phyloP scores from a whole-genome alignment of 2,797 vertebrate genomes.

The Chromis chromis region DNA sequence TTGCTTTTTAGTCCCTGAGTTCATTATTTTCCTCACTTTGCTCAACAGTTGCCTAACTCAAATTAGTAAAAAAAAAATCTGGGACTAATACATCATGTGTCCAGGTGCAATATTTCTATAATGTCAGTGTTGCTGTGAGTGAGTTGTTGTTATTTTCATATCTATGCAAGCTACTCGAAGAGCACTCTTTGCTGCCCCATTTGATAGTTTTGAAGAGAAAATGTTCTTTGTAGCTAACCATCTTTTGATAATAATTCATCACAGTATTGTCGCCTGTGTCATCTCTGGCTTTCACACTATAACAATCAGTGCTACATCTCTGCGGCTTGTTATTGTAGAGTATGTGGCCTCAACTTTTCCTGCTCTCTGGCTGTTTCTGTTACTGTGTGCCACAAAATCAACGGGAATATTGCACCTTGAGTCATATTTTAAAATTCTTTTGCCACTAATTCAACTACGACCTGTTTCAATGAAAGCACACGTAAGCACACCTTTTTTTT shows the following conservation, averaged over 20 bases:
- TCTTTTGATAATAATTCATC: conserved; percentile 39
- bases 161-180: conserved; percentile 49
- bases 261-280: conserved; percentile 57
- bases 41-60: conserved; percentile 47
- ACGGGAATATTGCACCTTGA: conserved; percentile 84
- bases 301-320: conserved; percentile 69
- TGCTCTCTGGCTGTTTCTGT: conserved; percentile 66
- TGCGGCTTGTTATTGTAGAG: conserved; percentile 71
- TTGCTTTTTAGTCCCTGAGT: conserved; percentile 54
- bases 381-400: conserved; percentile 64
- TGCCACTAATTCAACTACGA: conserved; percentile 30
- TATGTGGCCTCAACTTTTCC: conserved; percentile 60
- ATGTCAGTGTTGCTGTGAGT: conserved; percentile 65
- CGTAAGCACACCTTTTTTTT: conserved; percentile 2
- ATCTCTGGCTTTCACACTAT: conserved; percentile 58
- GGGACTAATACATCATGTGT: conserved; percentile 57
- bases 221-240: conserved; percentile 29
- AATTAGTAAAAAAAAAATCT: conserved; percentile 33
- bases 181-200: conserved; percentile 29
- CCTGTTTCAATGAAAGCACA: conserved; percentile 36
- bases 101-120: conserved; percentile 84
- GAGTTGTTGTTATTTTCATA: conserved; percentile 52
- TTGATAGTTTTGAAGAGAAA: conserved; percentile 33
- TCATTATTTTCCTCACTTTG: conserved; percentile 24
- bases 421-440: conserved; percentile 11